Evolutionary conservation across 2,113 vertebrate species (phyloP).

Genomic region (Parotia lawesii): DNA sequence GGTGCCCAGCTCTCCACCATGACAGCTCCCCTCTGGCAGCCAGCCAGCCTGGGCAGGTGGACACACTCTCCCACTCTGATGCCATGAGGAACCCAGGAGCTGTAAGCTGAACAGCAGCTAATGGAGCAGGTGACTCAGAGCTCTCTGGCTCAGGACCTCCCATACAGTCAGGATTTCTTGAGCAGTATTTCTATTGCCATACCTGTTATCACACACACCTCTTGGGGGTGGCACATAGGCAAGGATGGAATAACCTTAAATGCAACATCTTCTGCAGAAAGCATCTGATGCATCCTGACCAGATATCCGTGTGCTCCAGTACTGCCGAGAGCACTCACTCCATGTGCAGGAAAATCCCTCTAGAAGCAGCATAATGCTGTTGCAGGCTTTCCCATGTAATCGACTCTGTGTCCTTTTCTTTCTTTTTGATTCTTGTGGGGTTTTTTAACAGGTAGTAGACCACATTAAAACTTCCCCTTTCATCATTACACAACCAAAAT

Average conservation of each 20-base stretch:
- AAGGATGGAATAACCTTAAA: neutral
- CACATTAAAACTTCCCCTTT: neutral
- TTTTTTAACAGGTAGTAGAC: neutral
- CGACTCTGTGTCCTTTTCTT: neutral
- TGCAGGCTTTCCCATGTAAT: neutral
- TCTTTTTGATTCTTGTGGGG: accelerated
- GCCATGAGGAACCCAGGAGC: neutral
- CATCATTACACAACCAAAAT: neutral
- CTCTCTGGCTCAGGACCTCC: neutral
- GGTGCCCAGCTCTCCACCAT: neutral
- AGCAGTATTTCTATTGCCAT: neutral
- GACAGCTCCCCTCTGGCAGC: neutral
- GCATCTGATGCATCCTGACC: neutral
- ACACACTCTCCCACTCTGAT: neutral
- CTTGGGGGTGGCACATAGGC: neutral
- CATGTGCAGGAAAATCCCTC: neutral
- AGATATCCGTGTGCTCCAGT: neutral
- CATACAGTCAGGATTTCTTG: neutral
- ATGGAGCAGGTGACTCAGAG: neutral
- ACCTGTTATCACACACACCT: neutral
- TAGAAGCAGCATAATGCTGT: neutral
- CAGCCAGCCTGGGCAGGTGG: neutral
- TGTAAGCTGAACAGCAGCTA: neutral
- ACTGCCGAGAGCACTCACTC: neutral
- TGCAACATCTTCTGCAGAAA: neutral